These are phyloP conservation scores for Chaetops frenatus DNA, from an alignment of 2,113 vertebrate genomes.

Conservation along the genomic window DNA sequence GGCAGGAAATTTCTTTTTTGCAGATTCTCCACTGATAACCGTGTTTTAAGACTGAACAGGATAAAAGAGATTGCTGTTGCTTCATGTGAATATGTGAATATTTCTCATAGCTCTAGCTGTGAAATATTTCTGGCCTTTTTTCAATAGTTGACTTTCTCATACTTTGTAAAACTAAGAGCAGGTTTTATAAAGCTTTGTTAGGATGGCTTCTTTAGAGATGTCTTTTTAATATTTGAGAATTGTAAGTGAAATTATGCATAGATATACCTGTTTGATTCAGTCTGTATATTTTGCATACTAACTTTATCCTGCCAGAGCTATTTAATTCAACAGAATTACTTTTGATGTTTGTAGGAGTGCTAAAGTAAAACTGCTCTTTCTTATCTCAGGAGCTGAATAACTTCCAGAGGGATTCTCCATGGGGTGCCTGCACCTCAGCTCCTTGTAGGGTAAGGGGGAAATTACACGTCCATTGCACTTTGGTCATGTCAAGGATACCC, in stretches of 20 bases:
- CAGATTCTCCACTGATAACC: background rate
- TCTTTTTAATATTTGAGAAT: background rate
- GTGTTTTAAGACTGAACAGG: background rate
- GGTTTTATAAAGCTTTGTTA: background rate
- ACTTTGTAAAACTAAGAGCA: background rate
- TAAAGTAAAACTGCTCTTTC: background rate
- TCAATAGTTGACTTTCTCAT: background rate
- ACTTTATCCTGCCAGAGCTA: background rate
- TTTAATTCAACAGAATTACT: background rate
- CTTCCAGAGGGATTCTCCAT: background rate
- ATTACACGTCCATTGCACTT: rapidly evolving
- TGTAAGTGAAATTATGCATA: background rate
- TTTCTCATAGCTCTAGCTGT: background rate
- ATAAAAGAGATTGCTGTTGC: background rate
- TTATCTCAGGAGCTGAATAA: background rate
- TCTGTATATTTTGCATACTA: background rate
- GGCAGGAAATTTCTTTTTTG: background rate
- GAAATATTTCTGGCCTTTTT: background rate
- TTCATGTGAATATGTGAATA: background rate
- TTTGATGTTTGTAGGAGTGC: background rate
- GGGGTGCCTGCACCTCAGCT: background rate
- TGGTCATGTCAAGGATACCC: background rate
- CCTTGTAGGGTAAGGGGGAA: background rate
- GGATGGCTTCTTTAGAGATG: background rate
- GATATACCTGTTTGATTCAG: background rate